Evolutionary conservation across 2,888 invertebrate genomes (phyloP).

Genomic region (Drosophila histrio): DNA sequence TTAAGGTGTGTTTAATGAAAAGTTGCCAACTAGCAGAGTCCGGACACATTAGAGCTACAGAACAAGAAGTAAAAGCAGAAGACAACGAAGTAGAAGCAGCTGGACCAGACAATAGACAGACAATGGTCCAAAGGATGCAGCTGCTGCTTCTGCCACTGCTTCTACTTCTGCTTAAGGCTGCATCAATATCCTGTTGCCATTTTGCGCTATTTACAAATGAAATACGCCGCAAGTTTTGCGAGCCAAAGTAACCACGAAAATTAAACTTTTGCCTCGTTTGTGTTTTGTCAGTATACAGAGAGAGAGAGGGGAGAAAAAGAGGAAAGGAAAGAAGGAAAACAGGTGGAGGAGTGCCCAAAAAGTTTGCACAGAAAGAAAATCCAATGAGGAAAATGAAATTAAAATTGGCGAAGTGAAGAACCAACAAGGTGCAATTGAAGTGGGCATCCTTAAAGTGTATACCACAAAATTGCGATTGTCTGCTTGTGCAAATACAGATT

Average conservation of each 20-base stretch:
- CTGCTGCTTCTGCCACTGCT: constrained; percentile 27
- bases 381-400: constrained; percentile 64
- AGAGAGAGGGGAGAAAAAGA: neutral
- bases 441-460: constrained; percentile 40
- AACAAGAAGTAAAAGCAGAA: constrained; percentile 6
- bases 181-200: constrained; percentile 74
- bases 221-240: constrained; percentile 77
- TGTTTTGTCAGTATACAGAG: constrained; percentile 46
- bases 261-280: constrained; percentile 74
- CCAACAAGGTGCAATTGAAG: constrained; percentile 56
- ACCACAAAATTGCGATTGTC: constrained; percentile 27
- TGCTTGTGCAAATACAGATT: constrained; percentile 8
- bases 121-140: constrained; percentile 62
- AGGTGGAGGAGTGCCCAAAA: constrained; percentile 34
- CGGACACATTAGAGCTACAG: constrained; percentile 52
- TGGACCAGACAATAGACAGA: constrained; percentile 57
- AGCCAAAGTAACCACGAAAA: constrained; percentile 74
- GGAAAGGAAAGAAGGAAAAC: neutral
- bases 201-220: constrained; percentile 76
- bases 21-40: constrained; percentile 57
- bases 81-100: constrained; percentile 6
- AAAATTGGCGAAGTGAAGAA: constrained; percentile 55
- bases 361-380: constrained; percentile 59
- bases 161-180: constrained; percentile 48
- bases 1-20: constrained; percentile 78